phyloP scores from a whole-genome alignment of 1,140 invertebrate species.

The Sarcophaga bullata region DNA sequence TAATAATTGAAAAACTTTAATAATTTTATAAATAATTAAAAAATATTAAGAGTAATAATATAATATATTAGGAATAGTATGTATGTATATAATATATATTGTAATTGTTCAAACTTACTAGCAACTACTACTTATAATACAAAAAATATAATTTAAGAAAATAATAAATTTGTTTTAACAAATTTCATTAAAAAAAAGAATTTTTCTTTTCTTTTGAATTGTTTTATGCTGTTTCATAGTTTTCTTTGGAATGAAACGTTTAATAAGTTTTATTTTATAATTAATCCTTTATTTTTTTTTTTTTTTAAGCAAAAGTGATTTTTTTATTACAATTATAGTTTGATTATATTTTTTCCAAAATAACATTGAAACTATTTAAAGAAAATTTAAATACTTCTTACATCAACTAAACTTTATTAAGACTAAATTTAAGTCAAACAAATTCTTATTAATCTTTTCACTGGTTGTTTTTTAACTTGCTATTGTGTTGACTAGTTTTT shows the following conservation, averaged over 20 bases:
- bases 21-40: background rate
- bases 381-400: too few relatives aligned
- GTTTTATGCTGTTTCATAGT: background rate
- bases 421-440: background rate
- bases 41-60: conserved; percentile 30
- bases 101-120: too few relatives aligned
- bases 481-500: background rate
- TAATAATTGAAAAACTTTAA: conserved; percentile 31
- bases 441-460: background rate
- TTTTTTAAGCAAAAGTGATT: background rate
- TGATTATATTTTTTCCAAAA: background rate
- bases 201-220: background rate
- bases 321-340: background rate
- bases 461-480: conserved; percentile 14
- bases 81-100: too few relatives aligned
- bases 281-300: conserved; percentile 42
- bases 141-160: conserved; percentile 1
- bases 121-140: background rate
- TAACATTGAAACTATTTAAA: too few relatives aligned
- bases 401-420: background rate
- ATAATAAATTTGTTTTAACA: background rate
- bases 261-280: conserved; percentile 43
- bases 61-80: background rate
- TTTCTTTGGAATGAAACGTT: conserved; percentile 64
- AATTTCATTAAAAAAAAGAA: background rate